These are phyloP conservation scores for Coremacera marginata DNA, from an alignment of 2,888 invertebrate species.

Conservation along the genomic window DNA sequence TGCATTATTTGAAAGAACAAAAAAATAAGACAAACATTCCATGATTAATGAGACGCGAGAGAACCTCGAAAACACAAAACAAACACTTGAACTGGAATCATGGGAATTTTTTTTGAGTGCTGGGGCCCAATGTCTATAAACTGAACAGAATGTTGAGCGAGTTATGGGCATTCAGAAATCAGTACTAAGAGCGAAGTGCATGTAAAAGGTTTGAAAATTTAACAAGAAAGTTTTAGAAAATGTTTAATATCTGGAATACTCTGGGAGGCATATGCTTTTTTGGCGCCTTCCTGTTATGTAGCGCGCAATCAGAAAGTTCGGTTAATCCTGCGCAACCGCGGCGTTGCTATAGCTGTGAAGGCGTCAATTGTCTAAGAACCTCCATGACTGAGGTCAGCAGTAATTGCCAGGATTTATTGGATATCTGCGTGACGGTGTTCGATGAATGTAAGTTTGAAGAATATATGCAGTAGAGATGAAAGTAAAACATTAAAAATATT, in stretches of 20 bases:
- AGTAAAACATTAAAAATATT: not conserved
- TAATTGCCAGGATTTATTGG: constrained; percentile 58
- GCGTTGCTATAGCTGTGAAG: constrained; percentile 60
- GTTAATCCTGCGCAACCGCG: constrained; percentile 47
- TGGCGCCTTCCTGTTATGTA: constrained; percentile 43
- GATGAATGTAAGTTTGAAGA: constrained; percentile 56
- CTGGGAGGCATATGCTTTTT: not conserved
- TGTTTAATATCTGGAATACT: constrained; percentile 6
- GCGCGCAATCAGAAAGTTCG: constrained; percentile 15
- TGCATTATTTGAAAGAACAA: too few species aligned
- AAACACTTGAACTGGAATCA: too few species aligned
- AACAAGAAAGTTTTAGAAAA: constrained; percentile 43
- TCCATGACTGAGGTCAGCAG: constrained; percentile 51
- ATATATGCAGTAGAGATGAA: not conserved
- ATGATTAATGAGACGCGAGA: too few species aligned
- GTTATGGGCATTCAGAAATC: too few species aligned
- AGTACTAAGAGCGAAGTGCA: too few species aligned
- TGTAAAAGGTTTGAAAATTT: constrained; percentile 11
- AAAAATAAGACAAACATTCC: too few species aligned
- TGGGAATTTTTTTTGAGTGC: too few species aligned
- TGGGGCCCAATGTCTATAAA: too few species aligned
- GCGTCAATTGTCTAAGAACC: constrained; percentile 61
- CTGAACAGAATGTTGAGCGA: too few species aligned
- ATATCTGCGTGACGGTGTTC: constrained; percentile 63
- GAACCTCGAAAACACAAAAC: too few species aligned